Evolutionary conservation across 2,888 invertebrate species (phyloP), one percentile per base, ranked within the genome.

Genomic region (Agonopterix subpropinquella): DNA sequence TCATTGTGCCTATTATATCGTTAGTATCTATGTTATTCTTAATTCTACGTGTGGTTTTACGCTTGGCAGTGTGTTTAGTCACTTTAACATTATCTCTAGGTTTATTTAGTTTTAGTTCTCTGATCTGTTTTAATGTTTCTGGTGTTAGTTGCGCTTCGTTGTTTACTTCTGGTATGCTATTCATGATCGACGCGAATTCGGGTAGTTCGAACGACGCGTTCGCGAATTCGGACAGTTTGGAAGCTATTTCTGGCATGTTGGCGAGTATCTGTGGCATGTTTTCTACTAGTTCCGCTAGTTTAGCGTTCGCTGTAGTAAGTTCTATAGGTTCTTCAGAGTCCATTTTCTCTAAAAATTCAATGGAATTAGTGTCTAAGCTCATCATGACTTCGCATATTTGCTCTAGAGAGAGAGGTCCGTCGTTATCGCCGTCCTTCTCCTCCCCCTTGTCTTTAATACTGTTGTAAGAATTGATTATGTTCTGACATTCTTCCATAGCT

Each of bases 401-500:
- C 45, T 86, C 85, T 1, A 86, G 18, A 0, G 85, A 81, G 0
- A 82, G 51, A 1, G 74, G 70, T 0, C 70, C 72, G 0, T 79
- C 73, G 1, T 60, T 46, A 0, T 59, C 51, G 28, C 28, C 28
- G 1, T 61, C 70, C 0, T 55, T 67, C 0, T 68, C 67, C 1
- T 73, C 0, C 68, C 72, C 64, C n/a, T 65, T 62, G 7, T 65
- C 69, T 8, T 74, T 76, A 47, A 75, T 73, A 53, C 67, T 75
- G 54, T 80, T 82, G 15, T 83, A 85, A 0, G 85, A 81, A 44
- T 84, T 82, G 2, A 87, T 87, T 13, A 87, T 84, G 56, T 84
- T 83, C 62, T 87, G 85, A 53, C 87, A 86, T 41, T 87, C 86
- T 49, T 87, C 88, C 82, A 88, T 85, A 0, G 86, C 86, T 54